Evolutionary conservation across 2,888 invertebrate genomes (phyloP), one percentile per base, ranked within the genome.

Genomic region (Bugulina stolonifera): DNA sequence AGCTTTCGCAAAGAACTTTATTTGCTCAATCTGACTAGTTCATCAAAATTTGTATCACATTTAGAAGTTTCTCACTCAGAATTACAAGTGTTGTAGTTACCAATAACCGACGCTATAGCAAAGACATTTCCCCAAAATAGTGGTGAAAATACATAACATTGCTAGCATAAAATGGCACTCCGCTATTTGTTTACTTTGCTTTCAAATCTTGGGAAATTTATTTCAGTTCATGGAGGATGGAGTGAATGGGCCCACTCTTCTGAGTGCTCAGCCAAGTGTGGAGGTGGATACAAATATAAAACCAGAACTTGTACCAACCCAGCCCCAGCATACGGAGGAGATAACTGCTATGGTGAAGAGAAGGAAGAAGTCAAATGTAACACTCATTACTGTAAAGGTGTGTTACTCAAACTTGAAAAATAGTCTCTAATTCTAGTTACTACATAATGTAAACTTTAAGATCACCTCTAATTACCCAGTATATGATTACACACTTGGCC

Each of bases 321-420:
- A 64, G 64, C 64, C 29, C 64, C 64, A 2, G 73, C 79, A 72
- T 79, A 80, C 75, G 81, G 81, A n/a, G 81, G 79, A 27, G 73
- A 77, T 23, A 72, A 75, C 1, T 83, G 82, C 73, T 76, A 76
- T 5, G 79, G 80, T 14, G 10, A 10, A 32, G 34, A 10, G 10
- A 27, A 29, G 14, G 64, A 64, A 14, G 27, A 2, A 14, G 34
- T 18, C 5, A 25, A 14, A 10, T 64, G 64, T 32, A 64, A 25
- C 64, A 32, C 29, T 25, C 32, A 64, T 34, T 18, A 64, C 18
- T 64, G 64, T n/a, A 22, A 32, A 32, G 64, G 64, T 64, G n/a
- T 18, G n/a, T 25, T 43, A 43, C 5, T 43, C n/a, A n/a, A 43
- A 5, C 18, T 43, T 43, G 5, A 43, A 43, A 43, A 43, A 5